Evolutionary conservation across 2,888 invertebrate genomes (phyloP).

Genomic region (Meiosimyza decipiens): DNA sequence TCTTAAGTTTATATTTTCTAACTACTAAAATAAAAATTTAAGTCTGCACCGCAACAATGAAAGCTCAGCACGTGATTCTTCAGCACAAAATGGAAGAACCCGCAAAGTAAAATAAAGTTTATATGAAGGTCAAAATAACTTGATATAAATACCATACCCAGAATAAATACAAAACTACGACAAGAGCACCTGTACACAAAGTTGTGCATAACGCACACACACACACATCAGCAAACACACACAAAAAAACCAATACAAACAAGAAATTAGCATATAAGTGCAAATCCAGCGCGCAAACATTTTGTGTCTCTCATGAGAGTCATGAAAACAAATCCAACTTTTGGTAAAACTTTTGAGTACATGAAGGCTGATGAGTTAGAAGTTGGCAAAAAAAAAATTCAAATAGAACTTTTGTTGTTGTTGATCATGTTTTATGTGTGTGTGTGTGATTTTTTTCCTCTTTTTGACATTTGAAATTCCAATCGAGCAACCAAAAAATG

Average conservation of each 20-base stretch:
- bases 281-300: conserved; percentile 1
- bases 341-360: conserved; percentile 38
- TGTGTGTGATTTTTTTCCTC: conserved; percentile 40
- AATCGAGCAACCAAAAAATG: too few relatives aligned
- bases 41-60: too few relatives aligned
- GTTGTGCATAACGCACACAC: not conserved
- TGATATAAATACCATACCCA: too few relatives aligned
- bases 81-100: too few relatives aligned
- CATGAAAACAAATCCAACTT: conserved; percentile 27
- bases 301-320: not conserved
- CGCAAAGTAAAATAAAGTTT: not conserved
- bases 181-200: too few relatives aligned
- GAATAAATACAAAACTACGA: too few relatives aligned
- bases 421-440: conserved; percentile 28
- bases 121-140: too few relatives aligned
- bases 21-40: too few relatives aligned
- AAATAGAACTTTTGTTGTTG: conserved; percentile 9
- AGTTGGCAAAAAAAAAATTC: too few relatives aligned
- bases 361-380: conserved; percentile 31
- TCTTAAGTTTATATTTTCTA: too few relatives aligned
- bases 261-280: conserved; percentile 40
- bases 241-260: not conserved
- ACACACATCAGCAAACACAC: not conserved
- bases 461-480: conserved; percentile 35
- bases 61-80: too few relatives aligned